Conservation (phyloP, 2,113 vertebrate species). For the Orientallactaga bullata region DNA sequence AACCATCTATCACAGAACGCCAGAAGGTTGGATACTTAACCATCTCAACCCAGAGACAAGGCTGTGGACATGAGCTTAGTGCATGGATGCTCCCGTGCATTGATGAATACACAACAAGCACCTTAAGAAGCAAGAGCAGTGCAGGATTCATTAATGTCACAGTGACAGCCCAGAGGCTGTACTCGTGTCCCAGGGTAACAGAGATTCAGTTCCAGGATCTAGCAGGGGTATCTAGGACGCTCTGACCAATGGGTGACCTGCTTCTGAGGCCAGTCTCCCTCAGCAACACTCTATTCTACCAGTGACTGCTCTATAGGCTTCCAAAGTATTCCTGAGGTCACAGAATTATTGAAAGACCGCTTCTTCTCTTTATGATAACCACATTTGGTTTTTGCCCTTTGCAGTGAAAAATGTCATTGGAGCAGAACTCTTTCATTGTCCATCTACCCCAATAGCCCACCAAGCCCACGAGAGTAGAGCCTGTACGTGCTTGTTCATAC, state of each 20-base stretch:
- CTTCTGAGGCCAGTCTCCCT: neutral
- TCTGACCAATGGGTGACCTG: neutral
- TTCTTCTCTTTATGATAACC: neutral
- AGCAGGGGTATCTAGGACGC: neutral
- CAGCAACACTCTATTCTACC: neutral
- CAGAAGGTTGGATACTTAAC: too few species aligned
- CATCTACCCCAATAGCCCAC: neutral
- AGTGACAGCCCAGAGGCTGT: too few species aligned
- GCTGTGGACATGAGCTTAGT: too few species aligned
- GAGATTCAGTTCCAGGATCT: neutral
- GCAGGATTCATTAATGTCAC: too few species aligned
- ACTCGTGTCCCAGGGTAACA: too few species aligned
- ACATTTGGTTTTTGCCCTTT: slow-evolving; percentile 17
- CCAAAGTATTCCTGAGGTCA: too few species aligned
- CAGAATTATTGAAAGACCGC: neutral
- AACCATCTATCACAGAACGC: too few species aligned
- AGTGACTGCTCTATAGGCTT: neutral
- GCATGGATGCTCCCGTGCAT: too few species aligned
- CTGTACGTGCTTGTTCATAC: neutral
- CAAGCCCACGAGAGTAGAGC: neutral
- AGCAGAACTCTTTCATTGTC: neutral
- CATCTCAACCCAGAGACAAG: too few species aligned
- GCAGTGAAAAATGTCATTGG: neutral
- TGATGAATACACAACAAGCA: too few species aligned
- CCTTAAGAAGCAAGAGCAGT: too few species aligned